Conservation (phyloP, 1,140 invertebrate species). For the Ylistrum balloti region DNA sequence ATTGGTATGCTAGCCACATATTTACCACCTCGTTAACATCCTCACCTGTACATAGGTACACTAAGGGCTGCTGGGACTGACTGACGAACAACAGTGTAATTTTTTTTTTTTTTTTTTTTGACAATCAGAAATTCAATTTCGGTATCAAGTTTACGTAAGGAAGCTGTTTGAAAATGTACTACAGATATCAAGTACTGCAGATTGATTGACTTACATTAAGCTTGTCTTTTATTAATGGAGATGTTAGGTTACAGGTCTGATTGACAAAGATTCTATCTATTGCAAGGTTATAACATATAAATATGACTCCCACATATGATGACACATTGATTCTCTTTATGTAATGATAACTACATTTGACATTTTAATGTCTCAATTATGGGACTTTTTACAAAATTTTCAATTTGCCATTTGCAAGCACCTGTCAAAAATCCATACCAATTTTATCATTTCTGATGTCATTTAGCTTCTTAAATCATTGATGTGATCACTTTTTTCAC, state of each 20-base stretch:
- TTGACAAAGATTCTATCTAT: no score
- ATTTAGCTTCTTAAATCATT: background rate
- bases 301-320: no score
- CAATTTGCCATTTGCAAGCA: slow-evolving; percentile 16
- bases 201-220: no score
- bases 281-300: no score
- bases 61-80: background rate
- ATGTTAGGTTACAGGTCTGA: no score
- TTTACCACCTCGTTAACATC: background rate
- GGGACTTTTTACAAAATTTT: background rate
- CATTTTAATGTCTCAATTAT: background rate
- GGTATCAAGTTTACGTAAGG: no score
- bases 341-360: background rate
- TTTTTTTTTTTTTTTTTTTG: no score
- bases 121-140: no score
- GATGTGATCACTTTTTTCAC: background rate
- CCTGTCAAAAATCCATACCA: slow-evolving; percentile 25
- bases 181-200: no score
- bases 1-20: background rate
- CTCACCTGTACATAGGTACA: background rate
- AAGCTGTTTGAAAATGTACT: no score
- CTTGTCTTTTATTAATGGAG: no score
- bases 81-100: background rate
- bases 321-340: no score
- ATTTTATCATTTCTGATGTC: background rate